These are phyloP conservation scores for Limnephilus auricula DNA, from an alignment of 2,888 invertebrate species.

Conservation along the genomic window DNA sequence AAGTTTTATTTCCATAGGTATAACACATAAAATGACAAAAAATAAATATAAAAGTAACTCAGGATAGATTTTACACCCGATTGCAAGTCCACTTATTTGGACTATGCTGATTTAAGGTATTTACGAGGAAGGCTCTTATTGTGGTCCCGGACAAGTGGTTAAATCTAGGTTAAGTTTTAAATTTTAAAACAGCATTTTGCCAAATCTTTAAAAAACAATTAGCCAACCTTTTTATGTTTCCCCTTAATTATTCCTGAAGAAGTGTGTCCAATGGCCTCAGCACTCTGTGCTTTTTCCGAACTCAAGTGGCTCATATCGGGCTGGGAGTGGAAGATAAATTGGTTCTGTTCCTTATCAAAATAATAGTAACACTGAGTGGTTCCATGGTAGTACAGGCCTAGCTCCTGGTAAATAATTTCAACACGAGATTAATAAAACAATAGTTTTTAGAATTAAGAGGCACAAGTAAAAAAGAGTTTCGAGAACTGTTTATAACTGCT, in stretches of 20 bases:
- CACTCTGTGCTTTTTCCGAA: constrained; percentile 67
- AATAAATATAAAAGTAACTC: too few relatives aligned
- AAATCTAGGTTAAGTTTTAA: too few relatives aligned
- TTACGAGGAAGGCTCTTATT: too few relatives aligned
- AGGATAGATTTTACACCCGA: too few relatives aligned
- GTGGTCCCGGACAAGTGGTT: too few relatives aligned
- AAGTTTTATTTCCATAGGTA: too few relatives aligned
- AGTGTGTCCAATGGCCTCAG: background rate
- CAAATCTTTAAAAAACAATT: background rate
- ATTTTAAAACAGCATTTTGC: too few relatives aligned
- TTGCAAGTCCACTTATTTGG: too few relatives aligned
- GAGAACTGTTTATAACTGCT: background rate
- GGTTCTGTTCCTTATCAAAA: constrained; percentile 86
- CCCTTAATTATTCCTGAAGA: constrained; percentile 35
- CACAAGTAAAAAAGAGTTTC: background rate
- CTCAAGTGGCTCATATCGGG: constrained; percentile 75
- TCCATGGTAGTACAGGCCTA: constrained; percentile 93
- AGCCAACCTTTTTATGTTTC: constrained; percentile 72
- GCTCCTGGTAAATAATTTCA: constrained; percentile 79
- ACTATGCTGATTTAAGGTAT: too few relatives aligned
- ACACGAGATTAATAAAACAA: constrained; percentile 53
- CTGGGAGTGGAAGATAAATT: constrained; percentile 90
- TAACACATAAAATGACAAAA: too few relatives aligned
- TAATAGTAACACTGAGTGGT: constrained; percentile 89
- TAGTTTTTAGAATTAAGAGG: background rate